A percentile compares a stretch with the other conserved stretches of the same genome.
Evolutionary conservation across 2,888 invertebrate genomes (phyloP).

Genomic region (Diarsia dahlii): DNA sequence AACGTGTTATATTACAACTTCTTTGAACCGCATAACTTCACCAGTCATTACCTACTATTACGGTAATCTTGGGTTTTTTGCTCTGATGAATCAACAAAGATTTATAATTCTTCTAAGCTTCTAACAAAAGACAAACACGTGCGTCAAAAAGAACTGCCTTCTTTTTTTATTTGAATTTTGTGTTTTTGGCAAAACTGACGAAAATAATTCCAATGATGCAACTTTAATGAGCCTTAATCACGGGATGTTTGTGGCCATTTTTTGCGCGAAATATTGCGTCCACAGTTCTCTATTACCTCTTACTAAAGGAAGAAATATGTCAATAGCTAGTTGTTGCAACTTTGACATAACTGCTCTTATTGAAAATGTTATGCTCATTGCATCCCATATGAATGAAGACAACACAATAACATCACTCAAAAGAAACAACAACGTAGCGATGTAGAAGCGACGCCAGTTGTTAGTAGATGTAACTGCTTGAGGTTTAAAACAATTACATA

Average conservation of each 20-base stretch:
- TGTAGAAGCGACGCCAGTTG: constrained; percentile 50
- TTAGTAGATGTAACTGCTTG: constrained; percentile 37
- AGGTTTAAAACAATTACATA: constrained; percentile 36
- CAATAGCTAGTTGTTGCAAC: constrained; percentile 42
- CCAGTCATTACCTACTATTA: neutral
- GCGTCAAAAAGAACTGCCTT: neutral
- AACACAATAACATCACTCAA: constrained; percentile 44
- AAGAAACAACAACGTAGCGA: constrained; percentile 43
- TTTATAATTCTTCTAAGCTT: constrained; percentile 1
- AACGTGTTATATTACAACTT: neutral
- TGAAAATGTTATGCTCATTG: constrained; percentile 32
- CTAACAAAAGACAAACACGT: constrained; percentile 26
- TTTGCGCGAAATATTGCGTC: constrained; percentile 35
- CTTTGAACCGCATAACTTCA: neutral
- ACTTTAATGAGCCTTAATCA: constrained; percentile 2
- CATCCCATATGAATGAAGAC: constrained; percentile 43
- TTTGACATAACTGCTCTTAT: constrained; percentile 48
- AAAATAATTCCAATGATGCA: constrained; percentile 3
- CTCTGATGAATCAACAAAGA: constrained; percentile 17
- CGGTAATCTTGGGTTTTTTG: constrained; percentile 15
- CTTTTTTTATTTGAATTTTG: constrained; percentile 16
- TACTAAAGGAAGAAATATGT: constrained; percentile 36
- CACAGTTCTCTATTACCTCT: constrained; percentile 45
- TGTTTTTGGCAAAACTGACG: constrained; percentile 19
- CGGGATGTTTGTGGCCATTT: constrained; percentile 34